Evolutionary conservation across 2,797 vertebrate genomes (phyloP).

Genomic region (Acipenser transmontanus): DNA sequence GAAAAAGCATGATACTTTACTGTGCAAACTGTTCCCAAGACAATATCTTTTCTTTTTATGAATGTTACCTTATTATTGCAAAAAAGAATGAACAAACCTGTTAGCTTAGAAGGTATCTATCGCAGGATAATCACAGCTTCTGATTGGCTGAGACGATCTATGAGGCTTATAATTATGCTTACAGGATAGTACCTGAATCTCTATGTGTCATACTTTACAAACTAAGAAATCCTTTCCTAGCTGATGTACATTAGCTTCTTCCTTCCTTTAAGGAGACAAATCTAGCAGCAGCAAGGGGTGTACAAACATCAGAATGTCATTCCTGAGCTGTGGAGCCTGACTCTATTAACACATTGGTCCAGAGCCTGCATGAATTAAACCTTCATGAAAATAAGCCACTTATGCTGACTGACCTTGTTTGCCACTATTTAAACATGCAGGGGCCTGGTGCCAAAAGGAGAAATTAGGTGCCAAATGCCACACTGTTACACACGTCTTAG

Average conservation of each 20-base stretch:
- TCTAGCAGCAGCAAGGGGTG: slow-evolving; percentile 45
- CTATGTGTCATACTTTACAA: slow-evolving; percentile 31
- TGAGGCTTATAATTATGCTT: no score
- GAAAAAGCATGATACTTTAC: no score
- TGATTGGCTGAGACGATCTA: no score
- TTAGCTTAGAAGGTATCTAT: no score
- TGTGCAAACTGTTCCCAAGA: no score
- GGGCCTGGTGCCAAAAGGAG: slow-evolving; percentile 46
- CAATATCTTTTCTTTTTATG: no score
- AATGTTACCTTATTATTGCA: no score
- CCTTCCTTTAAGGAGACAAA: slow-evolving; percentile 39
- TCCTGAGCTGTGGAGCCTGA: slow-evolving; percentile 33
- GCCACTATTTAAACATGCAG: slow-evolving; percentile 39
- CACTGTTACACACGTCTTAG: not conserved
- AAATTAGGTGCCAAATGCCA: slow-evolving; percentile 9
- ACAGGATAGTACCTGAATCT: no score
- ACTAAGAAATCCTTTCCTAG: slow-evolving; percentile 34
- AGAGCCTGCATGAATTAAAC: slow-evolving; percentile 25
- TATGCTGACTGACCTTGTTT: slow-evolving; percentile 31
- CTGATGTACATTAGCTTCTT: slow-evolving; percentile 51
- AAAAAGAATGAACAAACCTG: no score
- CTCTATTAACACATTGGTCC: slow-evolving; percentile 42
- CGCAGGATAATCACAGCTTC: no score
- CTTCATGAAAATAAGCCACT: slow-evolving; percentile 43
- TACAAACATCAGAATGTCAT: slow-evolving; percentile 42